These are phyloP conservation scores for Pediacus dermestoides DNA, from an alignment of 2,888 invertebrate genomes.

Conservation along the genomic window DNA sequence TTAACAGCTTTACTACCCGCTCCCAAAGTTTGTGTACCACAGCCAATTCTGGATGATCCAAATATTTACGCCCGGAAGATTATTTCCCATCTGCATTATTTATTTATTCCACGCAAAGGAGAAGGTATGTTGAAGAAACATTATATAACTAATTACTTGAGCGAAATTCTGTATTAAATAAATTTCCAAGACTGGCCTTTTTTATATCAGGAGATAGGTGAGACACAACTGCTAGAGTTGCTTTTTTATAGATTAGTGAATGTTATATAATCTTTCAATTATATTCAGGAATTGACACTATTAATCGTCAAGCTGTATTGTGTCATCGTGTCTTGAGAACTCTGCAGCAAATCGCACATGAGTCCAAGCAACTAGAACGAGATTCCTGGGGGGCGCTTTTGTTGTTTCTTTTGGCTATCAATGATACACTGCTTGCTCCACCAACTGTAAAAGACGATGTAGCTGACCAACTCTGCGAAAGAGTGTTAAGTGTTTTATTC, in stretches of 20 bases:
- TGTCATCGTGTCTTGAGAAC: slow-evolving; percentile 88
- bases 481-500: slow-evolving; percentile 89
- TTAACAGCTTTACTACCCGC: slow-evolving; percentile 79
- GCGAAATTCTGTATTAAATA: slow-evolving; percentile 1
- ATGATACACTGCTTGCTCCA: slow-evolving; percentile 86
- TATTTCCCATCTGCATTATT: slow-evolving; percentile 87
- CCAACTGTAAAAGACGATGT: slow-evolving; percentile 92
- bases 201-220: slow-evolving; percentile 85
- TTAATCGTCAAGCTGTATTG: slow-evolving; percentile 88
- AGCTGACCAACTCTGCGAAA: slow-evolving; percentile 86
- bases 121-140: slow-evolving; percentile 64
- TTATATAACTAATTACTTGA: background rate
- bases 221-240: slow-evolving; percentile 36
- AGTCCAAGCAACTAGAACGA: slow-evolving; percentile 70
- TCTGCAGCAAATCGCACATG: slow-evolving; percentile 74
- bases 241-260: slow-evolving; percentile 5
- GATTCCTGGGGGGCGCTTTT: slow-evolving; percentile 90
- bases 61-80: slow-evolving; percentile 88
- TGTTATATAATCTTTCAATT: background rate
- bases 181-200: slow-evolving; percentile 89
- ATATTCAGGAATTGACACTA: slow-evolving; percentile 74
- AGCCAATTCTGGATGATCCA: slow-evolving; percentile 83
- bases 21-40: slow-evolving; percentile 84
- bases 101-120: slow-evolving; percentile 89
- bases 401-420: slow-evolving; percentile 83